Percentiles rank a stretch among this genome's conserved stretches.
Evolutionary conservation across 2,797 vertebrate genomes (phyloP).

Genomic region (Periophthalmus magnuspinnatus): DNA sequence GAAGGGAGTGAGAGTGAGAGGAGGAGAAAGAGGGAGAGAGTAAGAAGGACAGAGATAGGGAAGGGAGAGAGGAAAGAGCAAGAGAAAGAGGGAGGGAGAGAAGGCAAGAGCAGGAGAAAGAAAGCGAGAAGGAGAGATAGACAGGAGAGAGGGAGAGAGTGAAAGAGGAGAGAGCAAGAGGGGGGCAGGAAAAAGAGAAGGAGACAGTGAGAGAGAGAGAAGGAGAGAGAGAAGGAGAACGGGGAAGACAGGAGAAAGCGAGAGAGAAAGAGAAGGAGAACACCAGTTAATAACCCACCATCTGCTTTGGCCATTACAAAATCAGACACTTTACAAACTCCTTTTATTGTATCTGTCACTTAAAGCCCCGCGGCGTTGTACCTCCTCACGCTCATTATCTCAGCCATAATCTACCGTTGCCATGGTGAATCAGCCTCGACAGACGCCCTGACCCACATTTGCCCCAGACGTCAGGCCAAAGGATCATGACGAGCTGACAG

Average conservation of each 20-base stretch:
- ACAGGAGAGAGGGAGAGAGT: no score
- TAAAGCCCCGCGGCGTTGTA: neutral
- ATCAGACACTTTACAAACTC: neutral
- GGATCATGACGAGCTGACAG: slow-evolving; percentile 50
- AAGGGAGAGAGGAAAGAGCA: slow-evolving; percentile 20
- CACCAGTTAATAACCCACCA: slow-evolving; percentile 4
- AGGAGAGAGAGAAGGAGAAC: no score
- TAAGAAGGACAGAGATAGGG: neutral
- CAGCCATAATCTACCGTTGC: slow-evolving; percentile 25
- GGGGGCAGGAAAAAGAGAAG: no score
- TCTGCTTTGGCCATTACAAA: neutral
- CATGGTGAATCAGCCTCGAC: slow-evolving; percentile 25
- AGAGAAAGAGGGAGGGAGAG: no score
- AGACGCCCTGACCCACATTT: slow-evolving; percentile 57
- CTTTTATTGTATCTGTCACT: slow-evolving; percentile 17
- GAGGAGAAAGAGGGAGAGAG: neutral
- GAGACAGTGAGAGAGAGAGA: no score
- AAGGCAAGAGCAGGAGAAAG: no score
- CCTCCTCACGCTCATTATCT: slow-evolving; percentile 17
- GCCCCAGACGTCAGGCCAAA: slow-evolving; percentile 18
- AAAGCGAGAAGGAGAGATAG: no score
- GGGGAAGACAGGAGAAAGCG: no score
- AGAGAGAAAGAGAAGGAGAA: neutral
- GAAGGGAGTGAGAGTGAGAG: slow-evolving; percentile 26
- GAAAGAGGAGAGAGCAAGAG: no score